Base-by-base conservation (phyloP, 2,888 invertebrate species). In the Heliconius hortense region DNA sequence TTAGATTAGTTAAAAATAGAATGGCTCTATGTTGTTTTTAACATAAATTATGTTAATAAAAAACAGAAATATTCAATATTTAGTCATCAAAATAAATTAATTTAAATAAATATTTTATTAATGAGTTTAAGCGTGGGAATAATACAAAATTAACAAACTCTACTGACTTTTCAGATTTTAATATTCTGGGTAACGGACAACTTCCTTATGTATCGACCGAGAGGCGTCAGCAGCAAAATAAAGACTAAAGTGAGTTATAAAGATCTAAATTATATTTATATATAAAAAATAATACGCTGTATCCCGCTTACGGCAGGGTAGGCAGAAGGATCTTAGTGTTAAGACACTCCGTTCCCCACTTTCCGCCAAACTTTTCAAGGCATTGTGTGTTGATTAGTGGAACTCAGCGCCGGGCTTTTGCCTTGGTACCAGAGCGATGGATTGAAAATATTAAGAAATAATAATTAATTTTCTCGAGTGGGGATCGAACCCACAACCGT, bases 111-210 rank as follows among this genome's bases (percentile, higher is more conserved):
- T 60, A 15, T 60, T 26, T 60, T 26, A 15, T 13, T 24, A 24
- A 7, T 35, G 8, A 8, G 8, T 8, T 35, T 35, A 8, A 35
- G 3, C 13, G 59, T 24, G 59, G 13, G 4, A 24, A 11, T 24
- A 59, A 59, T 60, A 15, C 18, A 35, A 3, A 3, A 39, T 69
- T 62, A 75, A 43, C 21, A 48, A 66, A 64, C 4, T 10, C 69
- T 18, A 31, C 56, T 48, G 66, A 68, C 43, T 71, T 95, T 95
- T 72, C 93, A 97, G 97, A 96, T 97, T 81, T 94, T 97, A 85
- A 97, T 97, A 95, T 97, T 97, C 90, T 97, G 97, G 97, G 96
- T 97, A 80, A 97, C 97, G 0, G 97, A 97, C 89, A 97, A 97
- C 89, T 97, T 97, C 93, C 91, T 97, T 72, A 97, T 97, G 96